Conservation (phyloP, 1,140 invertebrate species). For the Bemisia tabaci region DNA sequence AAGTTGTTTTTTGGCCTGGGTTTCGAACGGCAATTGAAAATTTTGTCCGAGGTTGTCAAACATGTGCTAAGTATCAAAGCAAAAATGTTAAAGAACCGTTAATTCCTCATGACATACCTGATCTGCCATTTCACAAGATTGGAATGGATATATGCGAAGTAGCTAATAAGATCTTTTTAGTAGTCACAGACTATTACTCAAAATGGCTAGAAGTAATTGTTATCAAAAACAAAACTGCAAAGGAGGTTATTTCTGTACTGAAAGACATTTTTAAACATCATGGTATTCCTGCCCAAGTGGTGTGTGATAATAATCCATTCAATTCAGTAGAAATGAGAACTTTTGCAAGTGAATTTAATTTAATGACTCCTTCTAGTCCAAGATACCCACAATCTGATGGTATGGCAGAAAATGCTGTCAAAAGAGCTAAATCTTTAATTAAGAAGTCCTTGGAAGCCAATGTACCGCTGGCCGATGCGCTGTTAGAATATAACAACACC, state of each 20-base stretch:
- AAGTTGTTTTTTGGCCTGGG: conserved; percentile 20
- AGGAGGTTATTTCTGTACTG: conserved; percentile 15
- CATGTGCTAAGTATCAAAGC: conserved; percentile 12
- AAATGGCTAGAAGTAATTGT: background rate
- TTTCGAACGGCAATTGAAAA: background rate
- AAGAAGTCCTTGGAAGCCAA: conserved; percentile 8
- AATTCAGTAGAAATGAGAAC: conserved; percentile 13
- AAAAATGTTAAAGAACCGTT: conserved; percentile 18
- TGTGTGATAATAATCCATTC: conserved; percentile 25
- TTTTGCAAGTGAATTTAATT: conserved; percentile 12
- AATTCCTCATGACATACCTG: conserved; percentile 16
- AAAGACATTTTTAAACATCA: conserved; percentile 24
- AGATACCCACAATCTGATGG: conserved; percentile 17
- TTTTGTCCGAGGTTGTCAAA: conserved; percentile 10
- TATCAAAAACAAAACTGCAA: background rate
- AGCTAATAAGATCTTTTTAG: background rate
- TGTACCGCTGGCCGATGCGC: conserved; percentile 1
- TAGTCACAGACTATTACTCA: conserved; percentile 1
- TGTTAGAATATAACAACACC: conserved; percentile 12
- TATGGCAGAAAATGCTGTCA: conserved; percentile 13
- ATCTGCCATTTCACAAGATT: conserved; percentile 19
- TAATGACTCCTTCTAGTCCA: conserved; percentile 6
- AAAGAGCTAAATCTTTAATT: conserved; percentile 12
- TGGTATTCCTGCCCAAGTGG: conserved; percentile 24
- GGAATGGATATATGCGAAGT: conserved; percentile 16